A percentile compares a stretch with the other conserved stretches of the same genome.
phyloP scores from a whole-genome alignment of 1,140 invertebrate genomes.

The Lepidurus arcticus region DNA sequence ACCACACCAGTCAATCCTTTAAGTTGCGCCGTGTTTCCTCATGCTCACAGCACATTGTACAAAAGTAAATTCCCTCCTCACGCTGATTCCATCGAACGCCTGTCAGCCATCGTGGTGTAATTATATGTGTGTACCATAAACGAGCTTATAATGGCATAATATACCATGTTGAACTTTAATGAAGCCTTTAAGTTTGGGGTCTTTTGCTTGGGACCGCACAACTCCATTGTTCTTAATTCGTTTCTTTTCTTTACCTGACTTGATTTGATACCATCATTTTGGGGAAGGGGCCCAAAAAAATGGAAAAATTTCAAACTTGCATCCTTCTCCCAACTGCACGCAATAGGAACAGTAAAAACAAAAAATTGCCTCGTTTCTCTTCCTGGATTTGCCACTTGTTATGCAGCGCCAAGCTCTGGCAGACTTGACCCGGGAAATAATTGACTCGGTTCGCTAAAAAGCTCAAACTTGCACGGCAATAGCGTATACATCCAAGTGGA shows the following conservation, averaged over 20 bases:
- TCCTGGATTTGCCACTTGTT: not conserved
- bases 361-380: not conserved
- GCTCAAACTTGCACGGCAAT: not conserved
- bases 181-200: not conserved
- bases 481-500: not conserved
- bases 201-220: not conserved
- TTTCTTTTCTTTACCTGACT: slow-evolving; percentile 4
- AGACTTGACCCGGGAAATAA: not conserved
- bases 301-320: not conserved
- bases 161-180: slow-evolving; percentile 4
- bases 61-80: not conserved
- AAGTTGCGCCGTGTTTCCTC: slow-evolving; percentile 17
- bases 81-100: not conserved
- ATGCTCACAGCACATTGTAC: slow-evolving; percentile 18
- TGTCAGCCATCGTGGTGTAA: slow-evolving; percentile 11
- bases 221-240: not conserved
- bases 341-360: not conserved
- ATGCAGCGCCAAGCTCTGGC: not conserved
- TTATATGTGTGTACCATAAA: slow-evolving; percentile 12
- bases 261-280: not conserved
- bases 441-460: not conserved
- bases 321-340: not conserved
- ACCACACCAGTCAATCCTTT: not conserved
- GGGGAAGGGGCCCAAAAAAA: not conserved
- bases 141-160: slow-evolving; percentile 22